Percentiles rank a stretch among this genome's conserved stretches.
These are phyloP conservation scores for Cacatua alba DNA, from an alignment of 2,113 vertebrate species.

Conservation along the genomic window DNA sequence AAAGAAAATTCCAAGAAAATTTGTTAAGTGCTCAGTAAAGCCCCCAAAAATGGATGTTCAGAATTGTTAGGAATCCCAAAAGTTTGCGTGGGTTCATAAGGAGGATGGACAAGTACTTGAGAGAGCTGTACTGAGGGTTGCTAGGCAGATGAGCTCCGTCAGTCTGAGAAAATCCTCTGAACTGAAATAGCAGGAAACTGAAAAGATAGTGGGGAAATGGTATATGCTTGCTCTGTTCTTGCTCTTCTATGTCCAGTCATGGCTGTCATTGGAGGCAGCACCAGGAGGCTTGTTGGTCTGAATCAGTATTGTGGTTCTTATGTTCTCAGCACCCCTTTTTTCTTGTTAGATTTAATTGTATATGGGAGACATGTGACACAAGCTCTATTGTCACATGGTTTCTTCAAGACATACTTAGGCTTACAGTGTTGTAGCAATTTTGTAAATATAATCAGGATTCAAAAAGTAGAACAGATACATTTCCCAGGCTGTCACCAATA, in stretches of 20 bases:
- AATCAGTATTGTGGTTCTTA: fast-evolving
- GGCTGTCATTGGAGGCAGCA: neutral
- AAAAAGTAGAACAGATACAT: neutral
- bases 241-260: neutral
- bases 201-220: neutral
- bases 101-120: neutral
- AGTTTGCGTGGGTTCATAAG: neutral
- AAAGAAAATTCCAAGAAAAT: neutral
- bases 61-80: neutral
- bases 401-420: neutral
- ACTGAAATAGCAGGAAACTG: neutral
- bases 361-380: neutral
- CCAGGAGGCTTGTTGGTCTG: neutral
- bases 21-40: neutral
- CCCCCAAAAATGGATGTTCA: neutral
- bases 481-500: neutral
- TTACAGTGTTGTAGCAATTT: neutral
- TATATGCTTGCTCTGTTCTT: neutral
- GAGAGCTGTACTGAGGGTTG: neutral
- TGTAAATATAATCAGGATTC: neutral
- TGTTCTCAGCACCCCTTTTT: neutral
- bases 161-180: neutral
- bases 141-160: neutral
- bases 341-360: neutral
- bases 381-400: neutral